Evolutionary conservation across 2,797 vertebrate genomes (phyloP).

Genomic region (Protosalanx chinensis): DNA sequence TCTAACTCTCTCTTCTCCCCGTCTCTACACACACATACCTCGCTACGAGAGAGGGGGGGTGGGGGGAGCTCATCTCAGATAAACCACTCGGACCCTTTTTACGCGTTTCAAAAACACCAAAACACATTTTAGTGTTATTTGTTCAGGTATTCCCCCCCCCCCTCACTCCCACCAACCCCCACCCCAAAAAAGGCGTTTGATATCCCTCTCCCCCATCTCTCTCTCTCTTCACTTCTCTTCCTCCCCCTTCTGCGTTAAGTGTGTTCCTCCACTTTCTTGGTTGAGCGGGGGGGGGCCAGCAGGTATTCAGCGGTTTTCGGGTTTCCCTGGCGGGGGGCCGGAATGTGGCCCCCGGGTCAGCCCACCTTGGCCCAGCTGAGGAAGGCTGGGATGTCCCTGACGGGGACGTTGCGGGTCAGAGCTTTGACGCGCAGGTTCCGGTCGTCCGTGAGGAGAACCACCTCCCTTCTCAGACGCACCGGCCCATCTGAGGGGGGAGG

Average conservation of each 20-base stretch:
- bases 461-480: slow-evolving; percentile 88
- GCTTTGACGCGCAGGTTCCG: slow-evolving; percentile 97
- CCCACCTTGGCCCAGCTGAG: slow-evolving; percentile 88
- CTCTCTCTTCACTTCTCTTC: slow-evolving; percentile 29
- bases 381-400: slow-evolving; percentile 95
- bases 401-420: slow-evolving; percentile 93
- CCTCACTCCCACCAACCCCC: background rate
- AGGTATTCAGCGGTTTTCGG: slow-evolving; percentile 65
- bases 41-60: slow-evolving; percentile 39
- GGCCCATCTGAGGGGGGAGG: slow-evolving; percentile 74
- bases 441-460: slow-evolving; percentile 96
- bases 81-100: background rate
- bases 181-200: background rate
- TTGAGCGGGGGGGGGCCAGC: slow-evolving; percentile 71
- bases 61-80: background rate
- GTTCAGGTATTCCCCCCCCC: slow-evolving; percentile 30
- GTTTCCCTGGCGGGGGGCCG: slow-evolving; percentile 45
- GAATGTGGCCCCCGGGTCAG: slow-evolving; percentile 58
- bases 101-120: background rate
- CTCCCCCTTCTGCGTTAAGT: slow-evolving; percentile 51
- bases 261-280: slow-evolving; percentile 67
- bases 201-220: slow-evolving; percentile 21
- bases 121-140: slow-evolving; percentile 42
- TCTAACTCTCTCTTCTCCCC: background rate
- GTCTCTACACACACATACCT: slow-evolving; percentile 27